Base-by-base conservation (phyloP, 1,140 invertebrate species). In the Zaprionus ornatus region DNA sequence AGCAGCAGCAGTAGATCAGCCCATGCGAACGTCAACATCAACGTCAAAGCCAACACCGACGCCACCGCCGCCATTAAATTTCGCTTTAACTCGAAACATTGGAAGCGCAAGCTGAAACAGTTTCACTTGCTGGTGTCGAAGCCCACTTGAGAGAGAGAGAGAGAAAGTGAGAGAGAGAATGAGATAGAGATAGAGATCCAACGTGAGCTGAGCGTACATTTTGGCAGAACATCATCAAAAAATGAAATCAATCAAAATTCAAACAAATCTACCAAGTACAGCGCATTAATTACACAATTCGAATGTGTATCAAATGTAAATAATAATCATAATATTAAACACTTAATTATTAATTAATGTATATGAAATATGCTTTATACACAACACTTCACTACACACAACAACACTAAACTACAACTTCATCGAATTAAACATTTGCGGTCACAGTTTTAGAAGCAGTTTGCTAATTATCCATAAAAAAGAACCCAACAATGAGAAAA, bases 271-370 rank as follows among this genome's bases (percentile, higher is more conserved):
- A 52, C 48, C 45, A 60, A 48, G 74, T 48, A 63, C 59, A 56
- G 71, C 80, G 27, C 74, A 87, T 80, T 80, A 80, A 70, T 87
- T 88, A 88, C 84, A 88, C 84, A 88, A 63, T 48, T 67, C 54
- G 25, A 78, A 79, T 88, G 85, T 88, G 84, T 88, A 88, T 88
- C 57, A 90, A 84, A 76, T 88, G 84, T 88, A 87, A 80, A 87
- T 87, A 76, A 32, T 64, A 71, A 54, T 63, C n/a, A 48, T 55
- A 56, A 61, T 62, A 61, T 45, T 45, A 40, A 7, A 40, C 45
- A 50, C 21, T 50, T 55, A 63, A 63, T 52, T 23, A 37, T 66
- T 66, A 66, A 65, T 74, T 70, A 70, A 56, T 65, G 60, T 75
- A 84, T 64, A 77, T 86, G 79, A 75, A 85, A 75, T 87, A 87